A percentile compares a stretch with the other conserved stretches of the same genome.
These are phyloP conservation scores for Sphaerodactylus townsendi DNA, from an alignment of 2,113 vertebrate genomes.

Conservation along the genomic window DNA sequence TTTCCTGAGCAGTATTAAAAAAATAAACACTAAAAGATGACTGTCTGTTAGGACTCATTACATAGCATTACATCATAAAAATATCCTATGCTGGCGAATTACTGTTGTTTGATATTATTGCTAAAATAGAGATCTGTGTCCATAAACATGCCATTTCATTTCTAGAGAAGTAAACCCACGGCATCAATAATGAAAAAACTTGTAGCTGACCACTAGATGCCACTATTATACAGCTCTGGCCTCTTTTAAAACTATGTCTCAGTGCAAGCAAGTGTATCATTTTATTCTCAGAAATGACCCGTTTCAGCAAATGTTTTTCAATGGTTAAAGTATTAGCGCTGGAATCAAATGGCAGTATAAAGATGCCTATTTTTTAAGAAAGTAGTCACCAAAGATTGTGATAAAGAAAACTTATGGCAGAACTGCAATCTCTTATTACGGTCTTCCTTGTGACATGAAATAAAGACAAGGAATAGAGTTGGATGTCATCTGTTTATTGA, in stretches of 20 bases:
- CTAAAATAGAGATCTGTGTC: background rate
- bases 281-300: background rate
- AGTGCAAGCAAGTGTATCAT: background rate
- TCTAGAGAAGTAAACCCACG: background rate
- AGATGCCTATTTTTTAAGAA: background rate
- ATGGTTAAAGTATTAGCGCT: background rate
- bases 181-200: background rate
- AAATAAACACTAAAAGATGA: background rate
- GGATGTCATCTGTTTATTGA: background rate
- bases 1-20: background rate
- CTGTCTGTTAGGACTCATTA: background rate
- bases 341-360: background rate
- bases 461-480: background rate
- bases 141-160: background rate
- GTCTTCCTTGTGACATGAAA: background rate
- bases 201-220: constrained; percentile 15
- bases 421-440: background rate
- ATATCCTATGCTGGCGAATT: background rate
- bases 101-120: background rate
- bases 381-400: background rate
- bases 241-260: background rate
- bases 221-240: background rate
- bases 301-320: background rate
- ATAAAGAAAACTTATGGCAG: background rate
- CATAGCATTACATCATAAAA: background rate